Evolutionary conservation across 2,113 vertebrate genomes (phyloP), one percentile per base, ranked within the genome.

Genomic region (Oreochromis aureus): DNA sequence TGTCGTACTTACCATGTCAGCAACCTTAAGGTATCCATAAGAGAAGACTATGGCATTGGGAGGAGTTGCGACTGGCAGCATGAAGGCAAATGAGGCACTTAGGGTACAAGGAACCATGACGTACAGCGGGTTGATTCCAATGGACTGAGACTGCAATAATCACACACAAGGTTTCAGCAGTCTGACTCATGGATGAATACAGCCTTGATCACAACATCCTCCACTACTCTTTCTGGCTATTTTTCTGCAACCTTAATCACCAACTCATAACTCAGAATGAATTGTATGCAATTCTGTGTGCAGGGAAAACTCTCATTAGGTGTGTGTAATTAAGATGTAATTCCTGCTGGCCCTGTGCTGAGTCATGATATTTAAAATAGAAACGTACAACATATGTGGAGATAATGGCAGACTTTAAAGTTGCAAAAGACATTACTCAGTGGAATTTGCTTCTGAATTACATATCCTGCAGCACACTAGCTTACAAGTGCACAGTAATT

Each of bases 11-110:
- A 99, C 99, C 98, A 99, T 99, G 95, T 99, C 99, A 27, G 96
- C 85, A 84, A 99, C 97, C 76, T 92, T 97, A 91, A 99, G 96
- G 92, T 97, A 97, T 82, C 99, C 98, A 0, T 98, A 98, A 24
- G 98, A 97, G 93, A 99, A 99, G 81, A 97, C 98, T 5, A 99
- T 99, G 12, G 99, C 98, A 1, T 99, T 99, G 7, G 98, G 98
- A 0, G 99, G 98, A 1, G 98, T 99, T 44, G 98, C 99, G 61
- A 99, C 98, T 4, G 99, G 99, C 22, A 99, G 89, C 98, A 99
- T 99, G 96, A 99, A 99, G 86, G 98, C 98, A 54, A 99, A 98
- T 2, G 99, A 99, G 1, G 98, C 95, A 12, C 98, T 98, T 86
- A 99, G 96, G 3, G 98, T 98, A 71, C 97, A 97, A 12, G 99